phyloP scores from a whole-genome alignment of 2,888 invertebrate genomes.

The Hesperia comma region DNA sequence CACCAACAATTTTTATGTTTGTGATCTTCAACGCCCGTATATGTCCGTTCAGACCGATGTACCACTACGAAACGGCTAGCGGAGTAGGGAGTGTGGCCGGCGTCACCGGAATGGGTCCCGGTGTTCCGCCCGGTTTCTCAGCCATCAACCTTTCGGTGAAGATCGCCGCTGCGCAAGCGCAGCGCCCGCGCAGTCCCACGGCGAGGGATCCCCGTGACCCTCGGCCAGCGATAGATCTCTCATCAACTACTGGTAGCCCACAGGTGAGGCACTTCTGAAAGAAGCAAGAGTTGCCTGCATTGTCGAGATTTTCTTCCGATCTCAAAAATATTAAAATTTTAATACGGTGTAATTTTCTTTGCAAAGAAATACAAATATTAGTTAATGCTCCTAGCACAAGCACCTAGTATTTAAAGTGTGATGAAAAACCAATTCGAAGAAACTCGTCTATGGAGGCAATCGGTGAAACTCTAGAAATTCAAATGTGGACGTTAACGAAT shows the following conservation, averaged over 20 bases:
- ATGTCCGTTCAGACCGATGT: constrained; percentile 87
- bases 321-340: neutral
- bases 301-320: constrained; percentile 11
- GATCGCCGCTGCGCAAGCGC: constrained; percentile 89
- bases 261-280: constrained; percentile 84
- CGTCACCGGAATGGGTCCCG: constrained; percentile 86
- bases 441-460: constrained; percentile 16
- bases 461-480: neutral
- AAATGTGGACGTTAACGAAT: neutral
- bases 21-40: constrained; percentile 29
- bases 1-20: constrained; percentile 1
- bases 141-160: constrained; percentile 94
- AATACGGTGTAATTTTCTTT: neutral
- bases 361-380: too few species aligned
- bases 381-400: too few species aligned
- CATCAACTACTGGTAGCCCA: constrained; percentile 94
- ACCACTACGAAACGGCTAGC: constrained; percentile 88
- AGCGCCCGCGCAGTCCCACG: constrained; percentile 89
- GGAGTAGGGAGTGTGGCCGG: constrained; percentile 84
- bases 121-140: constrained; percentile 89
- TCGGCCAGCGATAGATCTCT: constrained; percentile 93
- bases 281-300: constrained; percentile 15
- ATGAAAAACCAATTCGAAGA: neutral
- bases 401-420: neutral
- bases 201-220: constrained; percentile 91